Conservation (phyloP, 2,797 vertebrate genomes). For the Perodicticus potto region DNA sequence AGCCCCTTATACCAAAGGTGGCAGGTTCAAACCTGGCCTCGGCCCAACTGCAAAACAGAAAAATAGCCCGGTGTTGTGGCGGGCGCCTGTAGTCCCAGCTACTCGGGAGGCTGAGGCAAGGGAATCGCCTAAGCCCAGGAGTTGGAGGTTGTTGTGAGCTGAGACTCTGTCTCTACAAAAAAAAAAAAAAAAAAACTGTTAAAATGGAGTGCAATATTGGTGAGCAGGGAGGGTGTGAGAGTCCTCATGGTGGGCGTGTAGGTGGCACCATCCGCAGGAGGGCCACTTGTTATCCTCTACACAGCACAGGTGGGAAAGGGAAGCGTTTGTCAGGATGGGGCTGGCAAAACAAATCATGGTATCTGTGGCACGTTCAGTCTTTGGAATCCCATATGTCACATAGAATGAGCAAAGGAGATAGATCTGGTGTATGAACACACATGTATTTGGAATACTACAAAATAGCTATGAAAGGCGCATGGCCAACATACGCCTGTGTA, state of each 20-base stretch:
- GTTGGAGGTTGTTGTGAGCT: no score
- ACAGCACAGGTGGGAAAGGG: not conserved
- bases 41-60: no score
- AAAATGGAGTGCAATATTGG: not conserved
- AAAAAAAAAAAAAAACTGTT: no score
- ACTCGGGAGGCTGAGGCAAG: no score
- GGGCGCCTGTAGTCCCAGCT: no score
- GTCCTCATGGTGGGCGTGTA: not conserved
- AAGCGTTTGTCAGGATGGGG: not conserved
- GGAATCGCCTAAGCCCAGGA: no score
- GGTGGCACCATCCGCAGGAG: not conserved
- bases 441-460: not conserved
- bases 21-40: no score
- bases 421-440: not conserved
- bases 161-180: no score
- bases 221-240: not conserved
- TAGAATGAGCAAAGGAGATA: not conserved
- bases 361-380: not conserved
- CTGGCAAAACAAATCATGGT: not conserved
- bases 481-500: no score
- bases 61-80: no score
- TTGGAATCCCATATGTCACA: not conserved
- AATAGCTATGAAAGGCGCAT: not conserved
- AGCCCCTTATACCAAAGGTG: no score
- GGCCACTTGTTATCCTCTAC: not conserved